Percentiles rank a stretch among this genome's conserved stretches.
Conservation (phyloP, 2,113 vertebrate species). For the Xenopus borealis region DNA sequence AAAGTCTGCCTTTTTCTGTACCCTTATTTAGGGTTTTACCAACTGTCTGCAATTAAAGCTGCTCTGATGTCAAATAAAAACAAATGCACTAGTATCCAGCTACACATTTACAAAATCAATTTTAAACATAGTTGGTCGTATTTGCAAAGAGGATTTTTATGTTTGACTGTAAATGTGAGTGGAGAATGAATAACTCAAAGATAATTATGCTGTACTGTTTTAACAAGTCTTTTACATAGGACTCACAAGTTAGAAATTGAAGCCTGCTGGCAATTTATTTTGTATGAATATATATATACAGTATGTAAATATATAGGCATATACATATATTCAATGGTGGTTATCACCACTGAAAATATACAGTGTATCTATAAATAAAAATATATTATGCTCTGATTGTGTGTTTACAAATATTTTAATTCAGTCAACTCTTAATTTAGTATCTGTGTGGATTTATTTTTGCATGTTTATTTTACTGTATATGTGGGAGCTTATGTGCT, state of each 20-base stretch:
- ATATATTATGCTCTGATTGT: no score
- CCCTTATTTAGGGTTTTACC: conserved; percentile 42
- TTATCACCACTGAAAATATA: no score
- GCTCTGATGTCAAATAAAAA: conserved; percentile 45
- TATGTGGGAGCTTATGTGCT: no score
- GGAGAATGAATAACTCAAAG: conserved; percentile 26
- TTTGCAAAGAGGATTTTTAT: conserved; percentile 28
- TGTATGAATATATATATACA: no score
- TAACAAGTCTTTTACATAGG: conserved; percentile 4
- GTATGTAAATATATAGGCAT: no score
- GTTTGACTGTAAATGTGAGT: conserved; percentile 29
- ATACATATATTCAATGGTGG: no score
- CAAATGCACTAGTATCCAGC: conserved; percentile 26
- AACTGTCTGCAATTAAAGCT: conserved; percentile 45
- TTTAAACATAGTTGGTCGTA: conserved; percentile 19
- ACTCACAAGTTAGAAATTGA: not conserved
- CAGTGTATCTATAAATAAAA: no score
- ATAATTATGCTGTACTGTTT: conserved; percentile 39
- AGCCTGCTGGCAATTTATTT: no score
- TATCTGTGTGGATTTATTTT: no score
- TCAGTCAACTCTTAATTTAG: no score
- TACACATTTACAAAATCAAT: conserved; percentile 38
- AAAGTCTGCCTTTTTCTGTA: conserved; percentile 36
- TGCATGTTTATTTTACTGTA: no score
- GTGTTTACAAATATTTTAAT: no score